Evolutionary conservation across 2,797 vertebrate genomes (phyloP).

Genomic region (Molossus alvarezi): DNA sequence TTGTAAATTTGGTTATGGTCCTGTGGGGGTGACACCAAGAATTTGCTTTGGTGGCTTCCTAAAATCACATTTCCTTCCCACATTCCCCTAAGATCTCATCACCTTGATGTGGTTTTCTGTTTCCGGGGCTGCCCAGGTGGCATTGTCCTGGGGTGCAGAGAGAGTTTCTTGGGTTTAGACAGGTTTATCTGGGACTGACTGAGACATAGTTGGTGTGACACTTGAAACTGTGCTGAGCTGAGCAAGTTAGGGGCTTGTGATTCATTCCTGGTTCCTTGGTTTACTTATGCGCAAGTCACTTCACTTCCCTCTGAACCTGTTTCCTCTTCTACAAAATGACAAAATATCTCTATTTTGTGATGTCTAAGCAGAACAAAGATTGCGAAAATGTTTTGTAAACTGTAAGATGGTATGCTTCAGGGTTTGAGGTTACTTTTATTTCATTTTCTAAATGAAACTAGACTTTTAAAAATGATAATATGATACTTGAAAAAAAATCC

Average conservation of each 20-base stretch:
- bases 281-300: neutral
- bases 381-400: slow-evolving; percentile 40
- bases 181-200: slow-evolving; percentile 20
- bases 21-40: neutral
- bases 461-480: neutral
- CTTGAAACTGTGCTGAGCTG: neutral
- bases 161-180: neutral
- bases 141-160: neutral
- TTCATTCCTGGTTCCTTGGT: neutral
- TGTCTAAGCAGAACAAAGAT: neutral
- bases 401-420: neutral
- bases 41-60: slow-evolving; percentile 4
- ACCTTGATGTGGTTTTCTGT: slow-evolving; percentile 24
- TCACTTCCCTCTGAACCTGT: neutral
- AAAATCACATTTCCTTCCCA: neutral
- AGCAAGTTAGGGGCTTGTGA: neutral
- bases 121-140: neutral
- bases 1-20: neutral
- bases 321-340: neutral
- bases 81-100: neutral
- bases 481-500: slow-evolving; percentile 17
- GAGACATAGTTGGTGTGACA: neutral
- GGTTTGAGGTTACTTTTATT: slow-evolving; percentile 48
- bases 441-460: slow-evolving; percentile 61
- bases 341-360: neutral